Conservation (phyloP, 2,113 vertebrate genomes). For the Trinectes maculatus region DNA sequence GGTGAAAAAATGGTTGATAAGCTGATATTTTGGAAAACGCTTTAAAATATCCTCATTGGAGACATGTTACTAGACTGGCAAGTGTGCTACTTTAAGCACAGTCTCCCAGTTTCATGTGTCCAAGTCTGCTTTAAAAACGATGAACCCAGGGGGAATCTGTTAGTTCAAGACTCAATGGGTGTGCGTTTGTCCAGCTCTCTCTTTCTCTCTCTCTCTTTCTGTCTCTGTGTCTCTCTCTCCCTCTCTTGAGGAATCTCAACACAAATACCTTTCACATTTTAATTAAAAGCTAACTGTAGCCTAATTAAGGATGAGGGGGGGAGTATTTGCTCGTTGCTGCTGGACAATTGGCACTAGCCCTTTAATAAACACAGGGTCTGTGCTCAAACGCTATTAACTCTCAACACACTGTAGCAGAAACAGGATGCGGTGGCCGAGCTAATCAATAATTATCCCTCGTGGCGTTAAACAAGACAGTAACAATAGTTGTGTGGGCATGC, state of each 20-base stretch:
- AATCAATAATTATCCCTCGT: slow-evolving; percentile 4
- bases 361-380: slow-evolving; percentile 39
- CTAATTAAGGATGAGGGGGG: slow-evolving; percentile 48
- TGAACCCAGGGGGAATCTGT: slow-evolving; percentile 26
- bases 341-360: slow-evolving; percentile 28
- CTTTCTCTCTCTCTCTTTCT: background rate
- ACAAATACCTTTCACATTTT: slow-evolving; percentile 43
- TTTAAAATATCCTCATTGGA: slow-evolving; percentile 10
- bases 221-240: background rate
- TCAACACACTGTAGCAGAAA: slow-evolving; percentile 12
- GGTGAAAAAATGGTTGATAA: background rate
- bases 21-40: slow-evolving; percentile 7
- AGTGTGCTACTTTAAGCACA: slow-evolving; percentile 10
- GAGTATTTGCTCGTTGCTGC: slow-evolving; percentile 11
- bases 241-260: slow-evolving; percentile 37
- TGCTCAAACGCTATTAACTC: background rate
- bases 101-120: slow-evolving; percentile 11
- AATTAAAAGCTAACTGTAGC: slow-evolving; percentile 57
- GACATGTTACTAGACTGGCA: slow-evolving; percentile 23
- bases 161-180: slow-evolving; percentile 2
- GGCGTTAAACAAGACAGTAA: slow-evolving; percentile 10
- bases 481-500: background rate
- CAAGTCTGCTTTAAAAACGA: slow-evolving; percentile 37
- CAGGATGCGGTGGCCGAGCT: background rate
- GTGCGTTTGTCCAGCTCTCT: background rate